Conservation (phyloP, 2,113 vertebrate species). For the Cairina moschata region DNA sequence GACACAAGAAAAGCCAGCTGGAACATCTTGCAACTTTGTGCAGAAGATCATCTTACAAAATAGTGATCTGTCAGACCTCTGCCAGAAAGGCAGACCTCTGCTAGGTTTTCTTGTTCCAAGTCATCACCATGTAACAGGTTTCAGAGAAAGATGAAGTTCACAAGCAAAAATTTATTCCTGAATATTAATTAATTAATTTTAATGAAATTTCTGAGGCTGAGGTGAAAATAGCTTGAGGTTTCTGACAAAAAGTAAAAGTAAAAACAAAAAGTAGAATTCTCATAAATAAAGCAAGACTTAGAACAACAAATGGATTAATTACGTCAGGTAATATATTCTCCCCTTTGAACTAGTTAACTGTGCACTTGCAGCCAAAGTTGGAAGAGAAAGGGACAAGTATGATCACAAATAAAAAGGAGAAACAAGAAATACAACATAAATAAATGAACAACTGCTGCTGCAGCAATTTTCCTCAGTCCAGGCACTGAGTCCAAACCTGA, state of each 20-base stretch:
- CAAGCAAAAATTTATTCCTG: background rate
- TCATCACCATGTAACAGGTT: background rate
- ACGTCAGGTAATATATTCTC: background rate
- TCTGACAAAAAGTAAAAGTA: background rate
- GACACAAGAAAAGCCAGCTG: conserved; percentile 10
- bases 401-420: background rate
- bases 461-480: background rate
- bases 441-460: background rate
- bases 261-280: background rate
- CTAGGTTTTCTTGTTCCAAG: background rate
- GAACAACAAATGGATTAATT: background rate
- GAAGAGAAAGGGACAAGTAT: background rate
- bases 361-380: background rate
- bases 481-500: background rate
- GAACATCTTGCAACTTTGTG: background rate
- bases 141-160: background rate
- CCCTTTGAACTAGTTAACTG: background rate
- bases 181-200: background rate
- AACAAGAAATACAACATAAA: background rate
- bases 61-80: background rate
- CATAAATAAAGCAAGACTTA: background rate
- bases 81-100: conserved; percentile 11
- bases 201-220: background rate
- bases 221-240: background rate
- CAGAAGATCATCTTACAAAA: conserved; percentile 31